A percentile compares a stretch with the other conserved stretches of the same genome.
Evolutionary conservation across 2,888 invertebrate genomes (phyloP).

Genomic region (Hydropsyche betteni): DNA sequence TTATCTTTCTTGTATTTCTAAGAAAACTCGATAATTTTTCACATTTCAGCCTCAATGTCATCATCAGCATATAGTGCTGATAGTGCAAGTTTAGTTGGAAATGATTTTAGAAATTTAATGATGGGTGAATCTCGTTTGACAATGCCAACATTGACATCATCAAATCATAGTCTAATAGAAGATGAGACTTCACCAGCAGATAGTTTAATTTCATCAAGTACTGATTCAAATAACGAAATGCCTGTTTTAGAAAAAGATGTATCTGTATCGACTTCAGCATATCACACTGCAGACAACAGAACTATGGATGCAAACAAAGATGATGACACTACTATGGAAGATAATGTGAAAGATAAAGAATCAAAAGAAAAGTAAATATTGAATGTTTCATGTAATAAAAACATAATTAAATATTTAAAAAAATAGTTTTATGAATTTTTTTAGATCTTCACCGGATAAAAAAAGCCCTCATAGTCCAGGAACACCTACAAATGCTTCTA

Average conservation of each 20-base stretch:
- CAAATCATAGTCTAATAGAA: constrained; percentile 75
- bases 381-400: not conserved
- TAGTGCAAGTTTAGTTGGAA: constrained; percentile 64
- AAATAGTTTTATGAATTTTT: not conserved
- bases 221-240: constrained; percentile 68
- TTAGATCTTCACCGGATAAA: constrained; percentile 56
- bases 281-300: constrained; percentile 58
- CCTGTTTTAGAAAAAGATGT: constrained; percentile 60
- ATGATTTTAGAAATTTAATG: constrained; percentile 64
- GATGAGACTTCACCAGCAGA: constrained; percentile 88
- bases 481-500: constrained; percentile 81
- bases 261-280: constrained; percentile 62
- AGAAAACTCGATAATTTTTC: constrained; percentile 1
- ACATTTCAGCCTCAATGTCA: constrained; percentile 63
- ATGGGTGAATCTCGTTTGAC: constrained; percentile 81
- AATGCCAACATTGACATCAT: constrained; percentile 74
- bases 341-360: constrained; percentile 43
- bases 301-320: constrained; percentile 38
- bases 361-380: constrained; percentile 54
- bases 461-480: constrained; percentile 68
- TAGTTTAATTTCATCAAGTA: constrained; percentile 74
- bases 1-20: constrained; percentile 3
- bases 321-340: constrained; percentile 45
- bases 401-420: not conserved
- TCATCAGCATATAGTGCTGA: constrained; percentile 66